Base-by-base conservation (phyloP, 2,888 invertebrate genomes). In the Bursaphelenchus okinawaensis region DNA sequence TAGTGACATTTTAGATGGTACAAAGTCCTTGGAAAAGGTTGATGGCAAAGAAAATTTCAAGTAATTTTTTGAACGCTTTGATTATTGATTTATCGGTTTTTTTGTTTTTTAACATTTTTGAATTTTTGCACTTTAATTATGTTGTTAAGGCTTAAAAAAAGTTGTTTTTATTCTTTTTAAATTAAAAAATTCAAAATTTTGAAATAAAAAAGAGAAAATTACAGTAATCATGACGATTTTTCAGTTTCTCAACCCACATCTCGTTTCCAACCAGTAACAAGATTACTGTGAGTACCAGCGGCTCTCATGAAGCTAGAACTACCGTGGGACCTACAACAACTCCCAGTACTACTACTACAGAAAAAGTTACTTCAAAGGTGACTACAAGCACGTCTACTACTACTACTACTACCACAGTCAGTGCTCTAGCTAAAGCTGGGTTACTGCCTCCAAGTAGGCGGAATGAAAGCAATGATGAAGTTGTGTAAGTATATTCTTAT, bases 211-310 rank as follows among this genome's bases (percentile, higher is more conserved):
- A 29, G 8, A 9, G 29, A 7, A 29, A 7, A 29, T 7, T 29
- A 12, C 29, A 29, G 29, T 12, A 12, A 29, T 12, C 16, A 8
- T 27, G 7, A 8, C n/a, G 62, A 1, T 23, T 7, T 68, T 74
- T 59, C 55, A 71, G 72, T 22, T 74, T 72, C 61, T 60, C 69
- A 24, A 71, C 71, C 29, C 67, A 65, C 23, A 22, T 72, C 12
- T 50, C 67, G 16, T 72, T 72, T 31, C 70, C 72, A 20, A 62
- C 66, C n/a, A 55, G 54, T 16, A 60, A 70, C 51, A 63, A 52
- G 55, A 72, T 72, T 29, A 56, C 52, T 29, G 19, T 72, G 54
- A 66, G 57, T 23, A 66, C 64, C 4, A 57, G 68, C 26, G 24
- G 56, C 20, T 51, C 26, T 8, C 22, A 7, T 24, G 27, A 19